Conservation (phyloP, 1,140 invertebrate species). For the Hylaeus anthracinus region DNA sequence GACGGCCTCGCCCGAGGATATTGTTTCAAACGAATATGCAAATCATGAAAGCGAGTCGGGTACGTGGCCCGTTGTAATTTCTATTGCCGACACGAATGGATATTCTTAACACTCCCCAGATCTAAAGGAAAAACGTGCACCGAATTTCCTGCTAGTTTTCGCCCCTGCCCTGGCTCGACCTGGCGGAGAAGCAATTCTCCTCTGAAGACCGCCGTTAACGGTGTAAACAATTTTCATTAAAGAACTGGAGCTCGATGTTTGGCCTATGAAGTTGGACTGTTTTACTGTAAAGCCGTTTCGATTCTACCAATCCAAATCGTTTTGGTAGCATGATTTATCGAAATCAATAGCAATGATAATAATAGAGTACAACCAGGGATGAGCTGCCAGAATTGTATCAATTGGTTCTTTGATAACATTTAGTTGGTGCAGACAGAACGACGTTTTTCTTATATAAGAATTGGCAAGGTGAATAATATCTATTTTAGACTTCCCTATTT, state of each 20-base stretch:
- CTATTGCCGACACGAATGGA: slow-evolving; percentile 76
- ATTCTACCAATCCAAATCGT: no score
- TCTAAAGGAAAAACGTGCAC: slow-evolving; percentile 74
- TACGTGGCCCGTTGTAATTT: slow-evolving; percentile 75
- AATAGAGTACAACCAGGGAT: no score
- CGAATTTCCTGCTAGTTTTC: slow-evolving; percentile 63
- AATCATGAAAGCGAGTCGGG: slow-evolving; percentile 74
- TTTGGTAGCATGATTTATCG: neutral
- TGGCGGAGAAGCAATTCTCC: slow-evolving; percentile 37
- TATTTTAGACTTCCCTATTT: no score
- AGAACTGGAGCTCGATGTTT: neutral
- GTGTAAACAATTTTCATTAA: slow-evolving; percentile 64
- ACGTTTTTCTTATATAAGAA: no score
- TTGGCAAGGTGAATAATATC: no score
- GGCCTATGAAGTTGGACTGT: neutral
- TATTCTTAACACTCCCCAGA: slow-evolving; percentile 73
- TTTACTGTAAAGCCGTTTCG: neutral
- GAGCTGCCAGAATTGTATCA: no score
- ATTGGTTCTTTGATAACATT: no score
- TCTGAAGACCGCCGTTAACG: slow-evolving; percentile 53
- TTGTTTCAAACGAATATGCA: slow-evolving; percentile 82
- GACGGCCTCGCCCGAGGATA: slow-evolving; percentile 74
- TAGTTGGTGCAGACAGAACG: no score
- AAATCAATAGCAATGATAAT: no score
- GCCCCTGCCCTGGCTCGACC: neutral